These are phyloP conservation scores for Lepidocyrtinus sp. DNA, from an alignment of 2,888 invertebrate genomes.

Conservation along the genomic window DNA sequence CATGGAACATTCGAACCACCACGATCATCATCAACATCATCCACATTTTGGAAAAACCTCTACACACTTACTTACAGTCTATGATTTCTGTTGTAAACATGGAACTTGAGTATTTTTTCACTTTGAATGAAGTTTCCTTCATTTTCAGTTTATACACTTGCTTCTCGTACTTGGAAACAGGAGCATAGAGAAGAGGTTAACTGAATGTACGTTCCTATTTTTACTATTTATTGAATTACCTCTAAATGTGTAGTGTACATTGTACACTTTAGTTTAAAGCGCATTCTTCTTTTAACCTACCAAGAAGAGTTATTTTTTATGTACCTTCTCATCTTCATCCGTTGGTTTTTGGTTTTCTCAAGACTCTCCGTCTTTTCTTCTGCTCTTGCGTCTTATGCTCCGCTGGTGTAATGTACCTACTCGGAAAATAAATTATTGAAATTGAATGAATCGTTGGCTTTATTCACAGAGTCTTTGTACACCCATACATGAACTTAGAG, in stretches of 20 bases:
- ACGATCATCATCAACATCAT: not conserved
- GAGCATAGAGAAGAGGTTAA: constrained; percentile 9
- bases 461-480: not conserved
- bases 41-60: not conserved
- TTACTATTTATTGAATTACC: constrained; percentile 57
- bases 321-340: not conserved
- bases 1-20: too few relatives aligned
- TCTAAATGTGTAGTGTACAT: constrained; percentile 50
- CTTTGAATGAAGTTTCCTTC: constrained; percentile 32
- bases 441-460: constrained; percentile 7
- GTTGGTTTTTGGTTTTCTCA: too few relatives aligned
- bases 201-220: constrained; percentile 27
- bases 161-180: not conserved
- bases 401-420: too few relatives aligned
- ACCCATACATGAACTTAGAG: not conserved
- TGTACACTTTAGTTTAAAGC: constrained; percentile 43
- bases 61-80: not conserved
- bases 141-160: not conserved
- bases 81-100: not conserved
- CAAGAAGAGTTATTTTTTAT: constrained; percentile 31
- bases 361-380: too few relatives aligned
- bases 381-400: too few relatives aligned
- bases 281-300: constrained; percentile 45
- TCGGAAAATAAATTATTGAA: constrained; percentile 14
- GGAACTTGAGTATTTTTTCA: not conserved